These are phyloP conservation scores for Drosophila tani DNA, from an alignment of 1,140 invertebrate species.

Conservation along the genomic window DNA sequence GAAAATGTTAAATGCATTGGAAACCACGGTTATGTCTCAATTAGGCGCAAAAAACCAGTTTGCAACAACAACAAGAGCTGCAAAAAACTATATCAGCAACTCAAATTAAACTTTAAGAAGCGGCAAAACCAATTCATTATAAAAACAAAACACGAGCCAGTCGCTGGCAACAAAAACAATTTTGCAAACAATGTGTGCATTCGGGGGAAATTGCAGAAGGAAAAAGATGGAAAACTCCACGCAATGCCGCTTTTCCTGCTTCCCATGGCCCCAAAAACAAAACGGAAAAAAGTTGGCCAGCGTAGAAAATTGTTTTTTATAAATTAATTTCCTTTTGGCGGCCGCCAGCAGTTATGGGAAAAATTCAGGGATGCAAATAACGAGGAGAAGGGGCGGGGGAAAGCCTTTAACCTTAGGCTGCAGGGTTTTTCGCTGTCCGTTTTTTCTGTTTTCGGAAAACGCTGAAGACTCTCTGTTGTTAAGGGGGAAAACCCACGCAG, in stretches of 20 bases:
- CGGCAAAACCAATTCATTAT: slow-evolving; percentile 46
- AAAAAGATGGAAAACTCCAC: slow-evolving; percentile 23
- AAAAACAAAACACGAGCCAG: slow-evolving; percentile 28
- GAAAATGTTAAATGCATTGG: slow-evolving; percentile 71
- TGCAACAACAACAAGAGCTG: slow-evolving; percentile 1
- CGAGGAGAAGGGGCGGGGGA: neutral
- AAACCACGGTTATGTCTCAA: slow-evolving; percentile 73
- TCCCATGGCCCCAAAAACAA: slow-evolving; percentile 51
- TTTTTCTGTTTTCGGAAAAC: slow-evolving; percentile 10
- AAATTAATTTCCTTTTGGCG: slow-evolving; percentile 71
- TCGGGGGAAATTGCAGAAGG: slow-evolving; percentile 13
- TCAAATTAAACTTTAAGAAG: slow-evolving; percentile 40
- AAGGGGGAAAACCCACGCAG: slow-evolving; percentile 47
- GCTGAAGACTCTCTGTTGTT: slow-evolving; percentile 15
- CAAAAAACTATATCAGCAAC: slow-evolving; percentile 22
- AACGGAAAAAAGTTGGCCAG: slow-evolving; percentile 52
- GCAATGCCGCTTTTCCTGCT: slow-evolving; percentile 64
- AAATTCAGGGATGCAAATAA: slow-evolving; percentile 38
- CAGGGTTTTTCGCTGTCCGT: slow-evolving; percentile 27
- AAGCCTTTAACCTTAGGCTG: slow-evolving; percentile 37
- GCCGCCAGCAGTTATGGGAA: slow-evolving; percentile 28
- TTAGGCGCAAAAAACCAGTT: slow-evolving; percentile 63
- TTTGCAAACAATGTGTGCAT: slow-evolving; percentile 58
- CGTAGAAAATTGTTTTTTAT: slow-evolving; percentile 38
- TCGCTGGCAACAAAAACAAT: slow-evolving; percentile 14